phyloP scores from a whole-genome alignment of 2,113 vertebrate genomes.

The Piaya cayana region DNA sequence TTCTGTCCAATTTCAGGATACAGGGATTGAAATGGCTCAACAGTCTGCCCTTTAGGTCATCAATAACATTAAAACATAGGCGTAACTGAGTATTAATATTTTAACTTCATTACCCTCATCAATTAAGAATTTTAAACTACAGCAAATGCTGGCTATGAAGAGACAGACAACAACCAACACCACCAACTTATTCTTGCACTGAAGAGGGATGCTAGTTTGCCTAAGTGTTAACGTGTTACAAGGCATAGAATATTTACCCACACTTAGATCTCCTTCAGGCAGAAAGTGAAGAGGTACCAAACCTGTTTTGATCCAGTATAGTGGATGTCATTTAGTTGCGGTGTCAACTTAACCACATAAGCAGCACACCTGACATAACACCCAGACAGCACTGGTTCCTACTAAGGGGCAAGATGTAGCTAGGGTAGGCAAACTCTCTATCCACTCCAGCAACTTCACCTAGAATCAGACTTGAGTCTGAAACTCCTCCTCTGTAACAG shows the following conservation, averaged over 20 bases:
- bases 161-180: too few relatives aligned
- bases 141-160: background rate
- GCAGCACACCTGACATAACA: background rate
- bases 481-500: background rate
- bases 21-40: background rate
- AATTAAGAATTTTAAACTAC: background rate
- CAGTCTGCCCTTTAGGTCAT: background rate
- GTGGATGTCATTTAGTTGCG: background rate
- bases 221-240: fast-evolving
- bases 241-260: background rate
- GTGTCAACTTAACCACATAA: background rate
- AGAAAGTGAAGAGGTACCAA: background rate
- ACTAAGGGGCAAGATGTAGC: background rate
- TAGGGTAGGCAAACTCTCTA: background rate
- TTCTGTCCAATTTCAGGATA: background rate
- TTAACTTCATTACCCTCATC: background rate
- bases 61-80: background rate
- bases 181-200: background rate
- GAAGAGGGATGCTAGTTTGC: background rate
- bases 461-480: background rate
- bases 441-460: background rate
- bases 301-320: background rate
- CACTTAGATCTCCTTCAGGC: background rate
- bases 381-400: background rate
- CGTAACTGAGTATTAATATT: background rate